Conservation (phyloP, 2,113 vertebrate genomes). For the Pterocles orientalis region DNA sequence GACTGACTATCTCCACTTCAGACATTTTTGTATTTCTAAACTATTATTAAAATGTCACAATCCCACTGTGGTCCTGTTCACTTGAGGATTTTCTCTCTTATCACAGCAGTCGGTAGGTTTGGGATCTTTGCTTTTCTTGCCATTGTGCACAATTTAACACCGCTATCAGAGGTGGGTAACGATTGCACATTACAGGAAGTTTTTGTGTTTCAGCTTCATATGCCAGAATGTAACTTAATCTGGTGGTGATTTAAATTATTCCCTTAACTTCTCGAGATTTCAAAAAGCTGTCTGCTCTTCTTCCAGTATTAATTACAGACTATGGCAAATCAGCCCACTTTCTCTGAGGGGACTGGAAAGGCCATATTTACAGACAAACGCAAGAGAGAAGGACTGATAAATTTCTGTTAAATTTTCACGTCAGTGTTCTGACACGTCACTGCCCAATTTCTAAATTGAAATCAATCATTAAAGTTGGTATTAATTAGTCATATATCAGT, state of each 20-base stretch:
- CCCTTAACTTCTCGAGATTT: background rate
- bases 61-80: background rate
- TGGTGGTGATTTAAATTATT: constrained; percentile 21
- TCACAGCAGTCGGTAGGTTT: constrained; percentile 29
- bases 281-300: constrained; percentile 9
- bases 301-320: background rate
- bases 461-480: background rate
- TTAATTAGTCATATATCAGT: background rate
- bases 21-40: constrained; percentile 44
- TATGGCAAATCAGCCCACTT: background rate
- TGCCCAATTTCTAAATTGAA: background rate
- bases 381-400: background rate
- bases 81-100: constrained; percentile 37
- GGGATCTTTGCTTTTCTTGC: constrained; percentile 10
- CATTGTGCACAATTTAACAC: background rate
- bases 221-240: background rate
- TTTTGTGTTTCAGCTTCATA: constrained; percentile 33
- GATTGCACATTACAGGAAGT: background rate
- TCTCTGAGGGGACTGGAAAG: background rate
- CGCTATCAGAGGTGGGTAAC: constrained; percentile 13
- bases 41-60: constrained; percentile 58
- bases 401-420: background rate
- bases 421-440: background rate
- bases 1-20: background rate
- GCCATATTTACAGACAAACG: background rate